Base-by-base conservation (phyloP, 2,797 vertebrate genomes). In the Gallinago stenura region DNA sequence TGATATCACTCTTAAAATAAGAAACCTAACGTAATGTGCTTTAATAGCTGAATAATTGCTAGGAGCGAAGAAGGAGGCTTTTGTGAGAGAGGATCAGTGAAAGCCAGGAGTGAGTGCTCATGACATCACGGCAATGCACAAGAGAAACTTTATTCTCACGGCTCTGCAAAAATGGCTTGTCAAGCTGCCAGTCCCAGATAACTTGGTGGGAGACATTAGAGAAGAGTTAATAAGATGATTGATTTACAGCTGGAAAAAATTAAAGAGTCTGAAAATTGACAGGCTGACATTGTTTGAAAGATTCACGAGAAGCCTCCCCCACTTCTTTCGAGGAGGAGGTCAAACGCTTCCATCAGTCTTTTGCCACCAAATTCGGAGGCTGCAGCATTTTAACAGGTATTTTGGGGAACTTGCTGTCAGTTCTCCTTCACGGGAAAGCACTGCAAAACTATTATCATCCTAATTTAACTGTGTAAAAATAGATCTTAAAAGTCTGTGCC, bases 1-100 rank as follows among this genome's bases (percentile, higher is more conserved):
- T 98, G 97, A 98, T 98, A 98, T 98, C 98, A 98, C 97, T 91
- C 96, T 97, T 97, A 98, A 98, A 98, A 98, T 98, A 98, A 98
- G 98, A 98, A 98, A 97, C 97, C 97, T 98, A 97, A 98, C 95
- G 97, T 98, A 98, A 98, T 98, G 94, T 96, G 94, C 97, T 98
- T 98, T 98, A 98, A 98, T 98, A 98, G 97, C 93, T 69, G 37
- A 94, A 97, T 98, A 98, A 98, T 98, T 98, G 97, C 95, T 79
- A 73, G 2, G 39, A 95, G 97, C 66, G 90, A 98, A 98, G 97
- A 98, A 98, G 97, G 97, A 95, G 95, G 94, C 97, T 97, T 97
- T 98, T 98, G 98, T 98, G 97, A 89, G 50, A 71, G 84, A 92
- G 96, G 94, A 96, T 90, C 94, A 89, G 92, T 2, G 83, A 71